These are phyloP conservation scores for Pseudococcus viburni DNA, from an alignment of 2,888 invertebrate genomes.

Conservation along the genomic window DNA sequence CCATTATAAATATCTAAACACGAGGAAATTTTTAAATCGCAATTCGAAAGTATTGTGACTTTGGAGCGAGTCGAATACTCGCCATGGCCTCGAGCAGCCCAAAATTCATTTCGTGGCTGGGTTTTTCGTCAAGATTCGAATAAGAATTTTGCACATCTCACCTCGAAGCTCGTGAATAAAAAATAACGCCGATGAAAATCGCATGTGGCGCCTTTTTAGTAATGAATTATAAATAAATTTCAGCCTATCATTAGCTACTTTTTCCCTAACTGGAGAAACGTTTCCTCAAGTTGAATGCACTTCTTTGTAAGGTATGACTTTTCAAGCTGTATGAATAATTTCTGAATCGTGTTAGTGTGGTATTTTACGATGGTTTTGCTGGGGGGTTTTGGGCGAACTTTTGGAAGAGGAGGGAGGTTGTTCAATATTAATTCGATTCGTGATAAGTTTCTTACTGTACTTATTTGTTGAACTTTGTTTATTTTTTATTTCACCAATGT, in stretches of 20 bases:
- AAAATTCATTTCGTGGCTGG: too few relatives aligned
- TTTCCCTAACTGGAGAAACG: background rate
- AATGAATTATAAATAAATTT: background rate
- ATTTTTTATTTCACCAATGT: too few relatives aligned
- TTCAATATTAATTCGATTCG: too few relatives aligned
- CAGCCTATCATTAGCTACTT: background rate
- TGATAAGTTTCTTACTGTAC: too few relatives aligned
- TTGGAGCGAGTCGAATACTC: too few relatives aligned
- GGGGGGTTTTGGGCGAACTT: too few relatives aligned
- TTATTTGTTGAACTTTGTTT: too few relatives aligned
- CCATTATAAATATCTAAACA: background rate
- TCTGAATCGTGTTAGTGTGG: background rate
- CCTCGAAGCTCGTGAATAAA: background rate
- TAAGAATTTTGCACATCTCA: too few relatives aligned
- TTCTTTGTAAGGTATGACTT: background rate
- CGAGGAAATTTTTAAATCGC: background rate
- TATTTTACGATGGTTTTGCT: too few relatives aligned
- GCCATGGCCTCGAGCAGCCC: background rate
- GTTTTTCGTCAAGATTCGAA: too few relatives aligned
- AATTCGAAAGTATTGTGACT: background rate
- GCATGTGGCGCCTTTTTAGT: background rate
- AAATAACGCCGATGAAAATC: background rate
- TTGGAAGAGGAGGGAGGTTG: too few relatives aligned
- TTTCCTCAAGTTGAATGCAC: constrained; percentile 26
- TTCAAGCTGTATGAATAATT: background rate